phyloP scores from a whole-genome alignment of 2,888 invertebrate species.

The Siphlonurus alternatus region DNA sequence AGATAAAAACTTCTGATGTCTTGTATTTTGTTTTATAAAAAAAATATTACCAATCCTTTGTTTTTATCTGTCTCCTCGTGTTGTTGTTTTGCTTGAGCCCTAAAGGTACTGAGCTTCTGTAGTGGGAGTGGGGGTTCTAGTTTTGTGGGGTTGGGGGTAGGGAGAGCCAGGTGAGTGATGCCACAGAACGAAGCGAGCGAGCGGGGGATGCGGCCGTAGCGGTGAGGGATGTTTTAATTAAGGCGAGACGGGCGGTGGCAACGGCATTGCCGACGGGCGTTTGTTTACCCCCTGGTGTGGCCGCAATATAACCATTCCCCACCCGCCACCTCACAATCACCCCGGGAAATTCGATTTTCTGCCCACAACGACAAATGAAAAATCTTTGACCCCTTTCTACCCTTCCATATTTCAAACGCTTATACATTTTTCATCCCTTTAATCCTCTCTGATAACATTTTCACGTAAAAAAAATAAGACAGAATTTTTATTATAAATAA shows the following conservation, averaged over 20 bases:
- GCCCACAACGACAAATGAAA: neutral
- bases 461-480: neutral
- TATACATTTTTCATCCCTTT: neutral
- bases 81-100: neutral
- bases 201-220: neutral
- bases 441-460: too few relatives aligned
- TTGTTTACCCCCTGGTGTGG: conserved; percentile 1
- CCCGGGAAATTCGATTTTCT: neutral
- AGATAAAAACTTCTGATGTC: too few relatives aligned
- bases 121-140: neutral
- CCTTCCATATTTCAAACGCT: neutral
- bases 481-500: neutral
- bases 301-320: neutral
- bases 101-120: neutral
- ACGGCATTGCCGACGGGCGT: neutral
- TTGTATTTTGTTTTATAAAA: too few relatives aligned
- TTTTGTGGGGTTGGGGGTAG: neutral
- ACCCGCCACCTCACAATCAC: neutral
- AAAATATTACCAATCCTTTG: neutral
- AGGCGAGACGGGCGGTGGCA: neutral
- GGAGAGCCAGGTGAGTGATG: too few relatives aligned
- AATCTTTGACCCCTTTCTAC: neutral
- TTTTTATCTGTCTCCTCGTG: neutral
- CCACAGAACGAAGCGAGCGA: too few relatives aligned
- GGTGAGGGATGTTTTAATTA: conserved; percentile 2